phyloP scores from a whole-genome alignment of 2,797 vertebrate genomes.

The Hemitrygon akajei region DNA sequence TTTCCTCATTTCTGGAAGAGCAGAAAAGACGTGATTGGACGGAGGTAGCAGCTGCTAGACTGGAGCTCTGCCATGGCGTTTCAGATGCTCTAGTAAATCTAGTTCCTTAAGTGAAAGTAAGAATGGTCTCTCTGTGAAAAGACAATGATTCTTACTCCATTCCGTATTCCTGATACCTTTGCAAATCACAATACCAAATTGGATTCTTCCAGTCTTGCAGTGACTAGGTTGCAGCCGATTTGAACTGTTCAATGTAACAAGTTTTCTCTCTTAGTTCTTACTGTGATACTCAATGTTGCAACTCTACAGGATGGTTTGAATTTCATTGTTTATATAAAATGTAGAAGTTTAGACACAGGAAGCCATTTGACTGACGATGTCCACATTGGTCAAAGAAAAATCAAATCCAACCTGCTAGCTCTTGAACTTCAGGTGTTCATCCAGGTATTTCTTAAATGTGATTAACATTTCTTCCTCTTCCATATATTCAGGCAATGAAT shows the following conservation, averaged over 20 bases:
- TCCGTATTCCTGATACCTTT: background rate
- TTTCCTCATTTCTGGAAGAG: background rate
- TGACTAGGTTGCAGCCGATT: background rate
- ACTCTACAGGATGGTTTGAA: background rate
- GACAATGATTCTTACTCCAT: background rate
- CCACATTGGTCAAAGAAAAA: no score
- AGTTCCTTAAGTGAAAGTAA: background rate
- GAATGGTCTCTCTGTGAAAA: background rate
- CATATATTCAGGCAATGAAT: no score
- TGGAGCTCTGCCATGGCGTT: background rate
- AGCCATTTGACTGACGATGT: no score
- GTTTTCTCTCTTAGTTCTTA: background rate
- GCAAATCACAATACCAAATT: background rate
- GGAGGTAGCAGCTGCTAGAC: background rate
- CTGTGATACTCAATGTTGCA: background rate
- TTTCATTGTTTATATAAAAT: background rate
- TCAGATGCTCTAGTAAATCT: background rate
- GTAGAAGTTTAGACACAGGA: no score
- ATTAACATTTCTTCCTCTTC: no score
- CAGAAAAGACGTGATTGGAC: background rate
- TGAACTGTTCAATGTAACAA: background rate
- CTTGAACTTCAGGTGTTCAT: no score
- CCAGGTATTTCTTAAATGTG: no score
- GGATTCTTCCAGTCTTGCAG: background rate
- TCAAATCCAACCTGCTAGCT: no score